Evolutionary conservation across 92 coral and sea anemone genomes (phyloP), one percentile per base, ranked within the genome.

Genomic region (Zoanthus solanderi): DNA sequence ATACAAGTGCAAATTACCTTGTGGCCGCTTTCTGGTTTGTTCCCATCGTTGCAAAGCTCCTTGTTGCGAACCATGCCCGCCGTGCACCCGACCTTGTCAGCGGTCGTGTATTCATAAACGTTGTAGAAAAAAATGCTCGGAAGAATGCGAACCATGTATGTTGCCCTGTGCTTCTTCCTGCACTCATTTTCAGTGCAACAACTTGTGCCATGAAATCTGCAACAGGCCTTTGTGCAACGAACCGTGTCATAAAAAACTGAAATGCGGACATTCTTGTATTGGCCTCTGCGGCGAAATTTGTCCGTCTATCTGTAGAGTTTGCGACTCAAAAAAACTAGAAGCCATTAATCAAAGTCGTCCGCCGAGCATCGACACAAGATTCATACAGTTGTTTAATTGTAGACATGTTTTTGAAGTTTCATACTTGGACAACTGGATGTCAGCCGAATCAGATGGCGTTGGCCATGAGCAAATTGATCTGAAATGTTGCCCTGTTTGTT

Each of bases 221-320:
- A 37, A 37, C 42, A 2, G 42, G 42, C 42, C 42, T 37, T 37
- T 37, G 42, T 14, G 90, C 93, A 58, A 58, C 66, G 92, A 66
- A 8, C 87, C 90, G 50, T 93, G 95, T 76, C 87, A 80, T 5
- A 81, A 75, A 61, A 71, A 31, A 28, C 88, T 92, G n/a, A 18
- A 74, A 16, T 92, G 95, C 44, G 89, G 92, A 69, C 98, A 94
- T 72, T 89, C 93, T 30, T 94, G 98, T 76, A 88, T 90, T 83
- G 98, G 98, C 7, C 84, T 94, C 54, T 94, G 98, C 74, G 98
- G 98, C 76, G 98, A 94, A 42, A 71, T 75, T 78, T 94, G 98
- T 44, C 98, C 98, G 9, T 90, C 79, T 11, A 50, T 92, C 73
- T 94, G 98, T 72, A 85, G 92, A 5, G 73, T 73, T 44, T 94